These are phyloP conservation scores for Rhabdomys dilectus DNA, from an alignment of 2,113 vertebrate genomes.

Conservation along the genomic window DNA sequence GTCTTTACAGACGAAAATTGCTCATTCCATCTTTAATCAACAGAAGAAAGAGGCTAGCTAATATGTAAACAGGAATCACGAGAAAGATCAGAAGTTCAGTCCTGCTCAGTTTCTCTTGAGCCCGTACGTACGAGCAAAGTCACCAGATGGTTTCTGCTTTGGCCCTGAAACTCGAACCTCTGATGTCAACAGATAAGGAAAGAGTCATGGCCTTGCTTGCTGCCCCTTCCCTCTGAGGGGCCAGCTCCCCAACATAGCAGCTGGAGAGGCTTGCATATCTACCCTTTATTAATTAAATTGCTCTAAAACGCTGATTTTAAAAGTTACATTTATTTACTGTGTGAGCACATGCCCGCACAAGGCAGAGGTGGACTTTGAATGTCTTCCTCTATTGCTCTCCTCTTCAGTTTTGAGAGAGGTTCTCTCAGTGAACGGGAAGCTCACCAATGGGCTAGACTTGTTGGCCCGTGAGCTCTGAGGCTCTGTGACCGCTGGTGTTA, in stretches of 20 bases:
- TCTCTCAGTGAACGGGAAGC: background rate
- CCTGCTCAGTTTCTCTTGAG: too few relatives aligned
- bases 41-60: too few relatives aligned
- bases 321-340: background rate
- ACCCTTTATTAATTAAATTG: background rate
- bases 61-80: background rate
- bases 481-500: background rate
- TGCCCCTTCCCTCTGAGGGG: background rate
- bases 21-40: background rate
- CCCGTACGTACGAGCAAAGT: background rate
- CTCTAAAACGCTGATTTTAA: background rate
- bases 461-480: background rate
- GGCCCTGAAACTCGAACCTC: background rate
- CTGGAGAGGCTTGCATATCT: background rate
- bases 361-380: background rate
- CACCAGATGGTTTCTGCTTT: background rate
- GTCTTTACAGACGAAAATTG: background rate
- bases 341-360: background rate
- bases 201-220: fast-evolving
- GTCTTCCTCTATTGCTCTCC: background rate
- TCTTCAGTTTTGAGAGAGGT: background rate
- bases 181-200: background rate
- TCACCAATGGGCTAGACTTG: background rate
- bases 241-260: background rate
- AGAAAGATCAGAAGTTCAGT: background rate